Evolutionary conservation across 2,888 invertebrate genomes (phyloP).

Genomic region (Fissipunctia ypsillon): DNA sequence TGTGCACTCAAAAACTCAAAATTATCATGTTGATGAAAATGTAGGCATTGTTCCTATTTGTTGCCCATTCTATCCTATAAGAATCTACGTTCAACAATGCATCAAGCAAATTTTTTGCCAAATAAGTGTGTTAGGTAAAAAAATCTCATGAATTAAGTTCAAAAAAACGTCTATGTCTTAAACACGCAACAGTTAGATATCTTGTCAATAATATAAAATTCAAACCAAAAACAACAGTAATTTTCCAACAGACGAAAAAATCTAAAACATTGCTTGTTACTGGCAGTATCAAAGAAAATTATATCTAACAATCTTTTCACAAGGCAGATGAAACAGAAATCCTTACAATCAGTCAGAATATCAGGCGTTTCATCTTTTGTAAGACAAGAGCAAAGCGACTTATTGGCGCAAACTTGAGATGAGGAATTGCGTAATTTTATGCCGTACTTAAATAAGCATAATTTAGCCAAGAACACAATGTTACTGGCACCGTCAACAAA

Average conservation of each 20-base stretch:
- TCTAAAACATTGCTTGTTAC: conserved; percentile 29
- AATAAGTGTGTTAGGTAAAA: neutral
- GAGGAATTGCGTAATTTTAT: conserved; percentile 54
- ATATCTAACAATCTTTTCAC: conserved; percentile 24
- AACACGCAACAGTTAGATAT: neutral
- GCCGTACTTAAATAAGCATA: conserved; percentile 25
- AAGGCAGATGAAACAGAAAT: conserved; percentile 42
- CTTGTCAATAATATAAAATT: neutral
- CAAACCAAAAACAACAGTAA: neutral
- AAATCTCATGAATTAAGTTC: neutral
- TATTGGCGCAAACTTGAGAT: conserved; percentile 48
- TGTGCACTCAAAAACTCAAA: neutral
- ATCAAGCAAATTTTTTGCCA: too few relatives aligned
- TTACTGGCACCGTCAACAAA: conserved; percentile 4
- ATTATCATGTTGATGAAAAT: too few relatives aligned
- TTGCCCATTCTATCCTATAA: neutral
- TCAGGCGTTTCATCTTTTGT: conserved; percentile 45
- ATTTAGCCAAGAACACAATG: conserved; percentile 22
- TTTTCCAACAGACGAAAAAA: conserved; percentile 2
- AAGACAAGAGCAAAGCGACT: conserved; percentile 42
- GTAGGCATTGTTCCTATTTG: neutral
- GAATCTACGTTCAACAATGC: neutral
- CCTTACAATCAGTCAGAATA: conserved; percentile 48
- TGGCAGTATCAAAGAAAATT: conserved; percentile 40
- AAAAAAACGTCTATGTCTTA: neutral